Evolutionary conservation across 1,140 invertebrate genomes (phyloP).

Genomic region (Heliconius melpomene): DNA sequence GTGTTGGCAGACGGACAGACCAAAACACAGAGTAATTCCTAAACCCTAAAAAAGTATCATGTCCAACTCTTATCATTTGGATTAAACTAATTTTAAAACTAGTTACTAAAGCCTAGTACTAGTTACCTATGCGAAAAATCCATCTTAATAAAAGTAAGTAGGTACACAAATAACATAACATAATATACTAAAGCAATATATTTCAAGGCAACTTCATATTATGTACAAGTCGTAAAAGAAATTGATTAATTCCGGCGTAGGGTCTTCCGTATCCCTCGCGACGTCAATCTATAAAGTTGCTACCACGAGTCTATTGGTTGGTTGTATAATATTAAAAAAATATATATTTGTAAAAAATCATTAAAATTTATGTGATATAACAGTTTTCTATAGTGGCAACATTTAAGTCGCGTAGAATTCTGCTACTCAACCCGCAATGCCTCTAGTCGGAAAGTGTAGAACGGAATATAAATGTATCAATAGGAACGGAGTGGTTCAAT

Average conservation of each 20-base stretch:
- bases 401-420: no score
- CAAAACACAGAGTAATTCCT: no score
- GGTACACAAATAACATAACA: not conserved
- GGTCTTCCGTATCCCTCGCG: conserved; percentile 44
- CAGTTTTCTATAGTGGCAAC: no score
- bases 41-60: no score
- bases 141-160: not conserved
- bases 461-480: not conserved
- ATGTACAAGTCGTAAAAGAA: conserved; percentile 52
- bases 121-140: not conserved
- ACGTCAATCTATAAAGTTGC: conserved; percentile 47
- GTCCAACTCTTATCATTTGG: no score
- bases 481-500: no score
- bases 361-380: no score
- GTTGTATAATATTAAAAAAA: not conserved
- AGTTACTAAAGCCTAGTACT: not conserved
- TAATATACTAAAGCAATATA: not conserved
- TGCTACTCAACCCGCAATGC: no score
- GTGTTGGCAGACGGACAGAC: no score
- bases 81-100: no score
- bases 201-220: conserved; percentile 18
- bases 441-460: no score
- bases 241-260: conserved; percentile 54
- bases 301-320: not conserved
- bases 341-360: no score